Base-by-base conservation (phyloP, 37 sponge, comb jelly and placozoan species). In the Spongilla lacustris region DNA sequence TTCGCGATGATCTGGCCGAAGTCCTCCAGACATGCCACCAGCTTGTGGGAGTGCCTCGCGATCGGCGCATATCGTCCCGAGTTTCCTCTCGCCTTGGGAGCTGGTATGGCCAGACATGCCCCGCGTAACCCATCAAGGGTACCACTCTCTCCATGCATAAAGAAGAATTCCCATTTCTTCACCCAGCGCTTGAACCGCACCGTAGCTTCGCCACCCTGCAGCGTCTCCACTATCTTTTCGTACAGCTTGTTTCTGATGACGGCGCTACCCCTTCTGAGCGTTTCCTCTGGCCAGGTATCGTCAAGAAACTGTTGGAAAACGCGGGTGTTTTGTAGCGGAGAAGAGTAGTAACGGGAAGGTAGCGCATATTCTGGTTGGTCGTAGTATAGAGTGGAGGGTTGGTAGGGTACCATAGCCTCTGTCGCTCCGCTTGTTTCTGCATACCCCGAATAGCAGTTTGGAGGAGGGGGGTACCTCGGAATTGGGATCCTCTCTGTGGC, bases 21-120 rank as follows among this genome's bases (percentile, higher is more conserved):
- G 35, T 88, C 89, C 66, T 88, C 89, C 66, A 88, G 36, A 71
- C 73, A 69, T 11, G 89, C 89, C 3, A 88, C 89, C 26, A 88
- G 83, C 69, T 76, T 82, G 83, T 88, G 83, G 17, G 77, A 12
- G 58, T 31, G n/a, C n/a, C n/a, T n/a, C n/a, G n/a, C n/a, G n/a
- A n/a, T n/a, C n/a, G n/a, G n/a, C n/a, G n/a, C n/a, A n/a, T n/a
- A n/a, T n/a, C n/a, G n/a, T n/a, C 31, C 31, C 4, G 23, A 3
- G 3, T 19, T 17, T 11, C n/a, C 4, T 21, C 38, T 13, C 14
- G 77, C 33, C 46, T 23, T 76, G 41, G 36, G 41, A 8, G 50
- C 49, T 31, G 84, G 84, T 46, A 83, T 10, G 22, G 75, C 84
- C 48, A 83, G 74, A 31, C 74, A 74, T 8, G 75, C 50, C 12